phyloP scores from a whole-genome alignment of 37 sponge, comb jelly and placozoan genomes.

The Spongia lamella region DNA sequence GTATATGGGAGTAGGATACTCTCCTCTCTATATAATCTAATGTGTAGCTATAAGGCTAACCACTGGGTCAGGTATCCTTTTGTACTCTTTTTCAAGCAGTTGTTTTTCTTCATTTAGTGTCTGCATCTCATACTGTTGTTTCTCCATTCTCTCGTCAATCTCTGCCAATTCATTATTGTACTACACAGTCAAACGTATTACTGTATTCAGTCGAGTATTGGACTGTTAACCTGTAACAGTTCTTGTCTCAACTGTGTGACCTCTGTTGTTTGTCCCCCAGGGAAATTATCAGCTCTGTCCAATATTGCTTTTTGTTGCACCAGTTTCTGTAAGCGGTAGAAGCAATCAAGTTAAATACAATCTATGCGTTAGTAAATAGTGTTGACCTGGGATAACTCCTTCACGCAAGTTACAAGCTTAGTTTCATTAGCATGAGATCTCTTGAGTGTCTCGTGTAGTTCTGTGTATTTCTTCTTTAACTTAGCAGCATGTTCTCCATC shows the following conservation, averaged over 20 bases:
- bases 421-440: conserved; percentile 65
- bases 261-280: conserved; percentile 63
- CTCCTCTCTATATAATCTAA: background rate
- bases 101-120: conserved; percentile 23
- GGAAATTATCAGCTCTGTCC: conserved; percentile 60
- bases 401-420: conserved; percentile 44
- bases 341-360: background rate
- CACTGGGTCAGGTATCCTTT: background rate
- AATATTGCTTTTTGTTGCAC: conserved; percentile 50
- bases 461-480: conserved; percentile 59
- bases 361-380: background rate
- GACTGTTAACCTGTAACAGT: conserved; percentile 62
- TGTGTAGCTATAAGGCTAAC: background rate
- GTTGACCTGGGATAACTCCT: conserved; percentile 51
- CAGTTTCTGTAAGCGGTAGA: conserved; percentile 21
- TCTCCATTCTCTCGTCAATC: conserved; percentile 37
- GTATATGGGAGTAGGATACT: background rate
- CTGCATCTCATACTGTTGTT: conserved; percentile 44
- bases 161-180: conserved; percentile 71
- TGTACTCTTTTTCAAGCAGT: background rate
- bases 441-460: conserved; percentile 53
- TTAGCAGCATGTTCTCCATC: conserved; percentile 66
- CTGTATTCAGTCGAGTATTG: background rate
- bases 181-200: too few species aligned
- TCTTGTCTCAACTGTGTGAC: conserved; percentile 42